Evolutionary conservation across 2,888 invertebrate species (phyloP).

Genomic region (Eudasyphora cyanicolor): DNA sequence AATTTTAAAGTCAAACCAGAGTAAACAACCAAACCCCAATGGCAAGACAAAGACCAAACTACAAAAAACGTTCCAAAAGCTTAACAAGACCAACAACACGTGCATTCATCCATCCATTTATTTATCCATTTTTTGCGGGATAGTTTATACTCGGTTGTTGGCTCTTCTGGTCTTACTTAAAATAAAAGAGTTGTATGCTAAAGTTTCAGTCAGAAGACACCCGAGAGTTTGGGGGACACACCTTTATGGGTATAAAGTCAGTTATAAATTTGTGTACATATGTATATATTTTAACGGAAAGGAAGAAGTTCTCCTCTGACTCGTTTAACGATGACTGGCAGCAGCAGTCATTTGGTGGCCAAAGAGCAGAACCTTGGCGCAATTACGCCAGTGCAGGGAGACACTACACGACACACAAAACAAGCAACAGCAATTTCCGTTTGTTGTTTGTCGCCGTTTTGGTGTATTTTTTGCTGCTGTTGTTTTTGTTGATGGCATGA

Average conservation of each 20-base stretch:
- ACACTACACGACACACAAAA: neutral
- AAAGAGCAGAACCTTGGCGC: constrained; percentile 34
- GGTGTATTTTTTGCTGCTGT: neutral
- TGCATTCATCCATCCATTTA: no score
- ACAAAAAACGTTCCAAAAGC: constrained; percentile 44
- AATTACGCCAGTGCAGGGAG: neutral
- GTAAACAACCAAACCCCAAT: constrained; percentile 1
- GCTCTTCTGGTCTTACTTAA: no score
- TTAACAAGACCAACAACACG: constrained; percentile 45
- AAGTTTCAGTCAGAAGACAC: neutral
- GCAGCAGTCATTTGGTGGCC: constrained; percentile 5
- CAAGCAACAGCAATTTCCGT: constrained; percentile 59
- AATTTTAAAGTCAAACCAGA: constrained; percentile 57
- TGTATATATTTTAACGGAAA: neutral
- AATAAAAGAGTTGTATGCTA: neutral
- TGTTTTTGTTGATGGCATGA: neutral
- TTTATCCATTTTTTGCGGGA: no score
- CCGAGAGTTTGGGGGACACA: constrained; percentile 21
- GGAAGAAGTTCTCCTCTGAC: constrained; percentile 14
- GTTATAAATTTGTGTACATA: neutral
- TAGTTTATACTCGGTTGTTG: no score
- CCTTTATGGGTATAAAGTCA: constrained; percentile 27
- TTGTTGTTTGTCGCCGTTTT: constrained; percentile 29
- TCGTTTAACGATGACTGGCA: neutral
- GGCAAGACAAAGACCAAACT: constrained; percentile 19